Percentiles rank a stretch among this genome's conserved stretches.
These are phyloP conservation scores for Leptonema lineaticorne DNA, from an alignment of 1,140 invertebrate species.

Conservation along the genomic window DNA sequence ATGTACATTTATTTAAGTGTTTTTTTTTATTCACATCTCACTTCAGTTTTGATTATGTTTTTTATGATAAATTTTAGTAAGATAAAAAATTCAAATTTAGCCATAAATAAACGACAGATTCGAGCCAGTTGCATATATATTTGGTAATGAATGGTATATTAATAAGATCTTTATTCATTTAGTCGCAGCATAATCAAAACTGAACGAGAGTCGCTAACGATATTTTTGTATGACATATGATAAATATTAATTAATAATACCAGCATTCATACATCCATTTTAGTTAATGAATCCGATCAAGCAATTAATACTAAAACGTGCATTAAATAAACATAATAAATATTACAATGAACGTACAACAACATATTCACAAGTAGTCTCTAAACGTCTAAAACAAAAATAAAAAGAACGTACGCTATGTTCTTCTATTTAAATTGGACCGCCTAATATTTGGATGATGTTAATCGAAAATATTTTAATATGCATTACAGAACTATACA, in stretches of 20 bases:
- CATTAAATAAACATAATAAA: conserved; percentile 22
- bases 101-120: too few species aligned
- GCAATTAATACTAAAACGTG: background rate
- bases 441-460: conserved; percentile 21
- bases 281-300: too few species aligned
- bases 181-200: too few species aligned
- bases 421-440: conserved; percentile 21
- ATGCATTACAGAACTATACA: background rate
- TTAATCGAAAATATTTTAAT: conserved; percentile 4
- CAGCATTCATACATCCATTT: too few species aligned
- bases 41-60: background rate
- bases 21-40: background rate
- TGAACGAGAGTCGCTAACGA: too few species aligned
- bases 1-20: conserved; percentile 14
- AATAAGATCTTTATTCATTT: background rate
- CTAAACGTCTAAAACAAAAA: conserved; percentile 16
- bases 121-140: too few species aligned
- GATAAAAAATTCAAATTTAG: background rate
- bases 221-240: too few species aligned
- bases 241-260: too few species aligned
- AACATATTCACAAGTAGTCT: conserved; percentile 17
- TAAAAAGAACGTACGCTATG: background rate
- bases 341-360: conserved; percentile 8
- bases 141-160: background rate
- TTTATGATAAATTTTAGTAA: background rate